Conservation (phyloP, 2,888 invertebrate species). For the Drosophila acutilabella region DNA sequence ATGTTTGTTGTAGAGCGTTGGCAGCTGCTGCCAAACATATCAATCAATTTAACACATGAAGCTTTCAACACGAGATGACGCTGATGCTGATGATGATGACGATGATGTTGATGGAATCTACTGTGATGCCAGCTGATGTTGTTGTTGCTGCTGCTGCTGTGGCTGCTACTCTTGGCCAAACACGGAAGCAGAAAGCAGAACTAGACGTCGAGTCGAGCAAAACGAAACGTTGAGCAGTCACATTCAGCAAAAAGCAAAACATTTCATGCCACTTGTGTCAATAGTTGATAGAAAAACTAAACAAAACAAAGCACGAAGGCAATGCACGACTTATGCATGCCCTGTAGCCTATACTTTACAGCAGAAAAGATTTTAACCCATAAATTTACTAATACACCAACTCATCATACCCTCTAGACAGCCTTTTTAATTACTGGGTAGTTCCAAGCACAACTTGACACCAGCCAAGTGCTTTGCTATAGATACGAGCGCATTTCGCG, state of each 20-base stretch:
- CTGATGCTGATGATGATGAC: conserved; percentile 17
- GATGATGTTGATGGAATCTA: conserved; percentile 24
- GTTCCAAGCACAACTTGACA: conserved; percentile 16
- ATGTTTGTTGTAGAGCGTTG: conserved; percentile 50
- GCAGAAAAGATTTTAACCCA: neutral
- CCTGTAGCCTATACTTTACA: neutral
- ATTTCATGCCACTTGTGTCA: conserved; percentile 72
- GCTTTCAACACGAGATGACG: conserved; percentile 45
- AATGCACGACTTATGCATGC: conserved; percentile 8
- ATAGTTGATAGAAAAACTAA: conserved; percentile 48
- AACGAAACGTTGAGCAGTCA: conserved; percentile 56
- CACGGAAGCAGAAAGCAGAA: conserved; percentile 49
- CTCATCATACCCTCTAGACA: neutral
- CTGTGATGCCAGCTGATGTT: conserved; percentile 27
- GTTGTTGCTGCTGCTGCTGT: neutral
- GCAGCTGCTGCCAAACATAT: conserved; percentile 73
- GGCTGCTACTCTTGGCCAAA: conserved; percentile 25
- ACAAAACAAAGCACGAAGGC: neutral
- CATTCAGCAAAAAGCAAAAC: conserved; percentile 36
- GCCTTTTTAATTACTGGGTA: conserved; percentile 13
- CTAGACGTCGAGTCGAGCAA: conserved; percentile 15
- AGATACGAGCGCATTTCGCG: conserved; percentile 45
- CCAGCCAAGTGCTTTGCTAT: conserved; percentile 45
- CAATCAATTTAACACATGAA: conserved; percentile 54
- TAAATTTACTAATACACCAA: neutral